Percentiles rank a stretch among this genome's conserved stretches.
phyloP scores from a whole-genome alignment of 2,797 vertebrate genomes.

The Chelonia mydas region DNA sequence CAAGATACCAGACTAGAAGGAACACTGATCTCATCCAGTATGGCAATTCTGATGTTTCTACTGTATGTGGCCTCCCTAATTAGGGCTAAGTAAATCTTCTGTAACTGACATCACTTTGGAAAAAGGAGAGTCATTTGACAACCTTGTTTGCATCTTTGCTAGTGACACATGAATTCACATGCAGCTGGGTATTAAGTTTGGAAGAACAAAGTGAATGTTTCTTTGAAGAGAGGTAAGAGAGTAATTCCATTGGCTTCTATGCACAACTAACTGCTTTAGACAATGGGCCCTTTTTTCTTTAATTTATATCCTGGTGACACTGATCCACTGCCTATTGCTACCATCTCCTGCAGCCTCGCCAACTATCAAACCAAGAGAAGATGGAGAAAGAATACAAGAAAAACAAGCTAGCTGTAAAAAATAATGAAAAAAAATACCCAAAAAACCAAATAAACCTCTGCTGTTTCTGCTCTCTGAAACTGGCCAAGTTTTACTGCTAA shows the following conservation, averaged over 20 bases:
- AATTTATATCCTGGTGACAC: not conserved
- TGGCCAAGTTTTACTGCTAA: not conserved
- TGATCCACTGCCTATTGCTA: not conserved
- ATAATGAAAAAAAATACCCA: not conserved
- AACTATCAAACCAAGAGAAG: not conserved
- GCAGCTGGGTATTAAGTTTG: not conserved
- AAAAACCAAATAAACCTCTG: not conserved
- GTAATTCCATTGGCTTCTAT: not conserved
- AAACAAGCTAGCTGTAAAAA: not conserved
- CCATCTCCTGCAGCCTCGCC: not conserved
- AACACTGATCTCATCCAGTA: not conserved
- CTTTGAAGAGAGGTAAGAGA: not conserved
- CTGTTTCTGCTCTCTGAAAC: not conserved
- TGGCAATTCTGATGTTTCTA: not conserved
- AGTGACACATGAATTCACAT: not conserved
- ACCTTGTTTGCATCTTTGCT: not conserved
- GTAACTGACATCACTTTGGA: not conserved
- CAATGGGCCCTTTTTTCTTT: not conserved
- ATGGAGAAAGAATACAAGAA: not conserved
- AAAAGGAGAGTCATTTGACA: not conserved
- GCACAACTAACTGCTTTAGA: not conserved
- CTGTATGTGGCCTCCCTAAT: not conserved
- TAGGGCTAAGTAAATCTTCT: not conserved
- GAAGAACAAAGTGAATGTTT: not conserved
- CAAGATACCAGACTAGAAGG: not conserved